Percentiles rank a stretch among this genome's conserved stretches.
Evolutionary conservation across 2,888 invertebrate genomes (phyloP).

Genomic region (Magallana nippona): DNA sequence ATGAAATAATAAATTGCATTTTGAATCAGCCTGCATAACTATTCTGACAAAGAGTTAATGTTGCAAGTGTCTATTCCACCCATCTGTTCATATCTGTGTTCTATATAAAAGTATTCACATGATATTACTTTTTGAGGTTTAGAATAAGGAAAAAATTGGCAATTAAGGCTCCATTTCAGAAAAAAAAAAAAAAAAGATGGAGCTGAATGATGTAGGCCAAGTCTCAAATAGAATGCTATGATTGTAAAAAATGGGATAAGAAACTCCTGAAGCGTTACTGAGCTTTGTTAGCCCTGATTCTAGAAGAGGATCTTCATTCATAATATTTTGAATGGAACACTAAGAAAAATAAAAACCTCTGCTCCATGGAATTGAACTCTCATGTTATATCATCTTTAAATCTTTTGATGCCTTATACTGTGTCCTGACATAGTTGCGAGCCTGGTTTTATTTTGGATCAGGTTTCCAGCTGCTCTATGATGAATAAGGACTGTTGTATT

Average conservation of each 20-base stretch:
- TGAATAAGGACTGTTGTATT: background rate
- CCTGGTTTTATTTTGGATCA: too few species aligned
- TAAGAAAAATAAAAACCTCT: background rate
- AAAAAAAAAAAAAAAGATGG: background rate
- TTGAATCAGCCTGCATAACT: too few species aligned
- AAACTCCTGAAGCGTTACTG: background rate
- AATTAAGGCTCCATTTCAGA: background rate
- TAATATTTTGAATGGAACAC: background rate
- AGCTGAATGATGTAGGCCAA: conserved; percentile 21
- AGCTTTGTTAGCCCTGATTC: background rate
- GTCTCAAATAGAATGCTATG: background rate
- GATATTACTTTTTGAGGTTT: too few species aligned
- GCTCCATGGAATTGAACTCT: background rate
- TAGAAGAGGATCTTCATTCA: conserved; percentile 4
- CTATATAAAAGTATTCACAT: too few species aligned
- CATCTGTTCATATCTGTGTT: too few species aligned
- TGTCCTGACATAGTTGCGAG: too few species aligned
- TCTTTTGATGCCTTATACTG: too few species aligned
- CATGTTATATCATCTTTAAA: too few species aligned
- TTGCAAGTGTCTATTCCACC: too few species aligned
- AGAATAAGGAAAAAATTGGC: too few species aligned
- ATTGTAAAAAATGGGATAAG: background rate
- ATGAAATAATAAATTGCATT: too few species aligned
- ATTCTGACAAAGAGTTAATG: too few species aligned
- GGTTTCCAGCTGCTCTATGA: background rate